Conservation (phyloP, 2,888 invertebrate genomes). For the Carpatolechia fugitivella region DNA sequence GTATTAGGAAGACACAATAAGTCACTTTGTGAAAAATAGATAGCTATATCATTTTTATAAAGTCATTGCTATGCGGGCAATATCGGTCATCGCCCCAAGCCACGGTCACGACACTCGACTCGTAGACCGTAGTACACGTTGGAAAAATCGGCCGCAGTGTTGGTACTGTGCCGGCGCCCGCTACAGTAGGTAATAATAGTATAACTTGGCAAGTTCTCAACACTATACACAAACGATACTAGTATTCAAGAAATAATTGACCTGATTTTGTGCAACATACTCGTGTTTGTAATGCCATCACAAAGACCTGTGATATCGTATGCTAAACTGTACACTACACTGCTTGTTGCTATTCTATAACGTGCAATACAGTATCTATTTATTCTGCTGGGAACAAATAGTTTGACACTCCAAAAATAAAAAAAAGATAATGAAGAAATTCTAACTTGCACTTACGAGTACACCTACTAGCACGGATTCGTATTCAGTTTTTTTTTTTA, state of each 20-base stretch:
- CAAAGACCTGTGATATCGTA: neutral
- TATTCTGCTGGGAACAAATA: no score
- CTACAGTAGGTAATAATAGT: slow-evolving; percentile 34
- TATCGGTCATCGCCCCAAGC: slow-evolving; percentile 49
- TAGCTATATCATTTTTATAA: neutral
- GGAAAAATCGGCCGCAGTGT: neutral
- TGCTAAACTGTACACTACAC: neutral
- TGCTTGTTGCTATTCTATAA: no score
- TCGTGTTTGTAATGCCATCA: neutral
- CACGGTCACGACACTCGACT: slow-evolving; percentile 29
- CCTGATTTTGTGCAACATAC: slow-evolving; percentile 34
- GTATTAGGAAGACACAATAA: no score
- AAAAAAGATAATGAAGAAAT: no score
- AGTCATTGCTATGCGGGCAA: neutral
- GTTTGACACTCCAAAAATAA: no score
- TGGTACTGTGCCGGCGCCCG: no score
- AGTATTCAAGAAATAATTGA: slow-evolving; percentile 46
- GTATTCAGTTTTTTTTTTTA: no score
- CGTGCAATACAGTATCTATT: no score
- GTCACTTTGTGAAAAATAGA: no score
- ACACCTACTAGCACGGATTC: no score
- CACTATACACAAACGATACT: slow-evolving; percentile 38
- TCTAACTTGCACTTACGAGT: no score
- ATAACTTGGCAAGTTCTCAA: slow-evolving; percentile 58
- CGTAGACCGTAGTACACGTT: neutral